phyloP scores from a whole-genome alignment of 2,113 vertebrate genomes.

The Coptodon rendalli region DNA sequence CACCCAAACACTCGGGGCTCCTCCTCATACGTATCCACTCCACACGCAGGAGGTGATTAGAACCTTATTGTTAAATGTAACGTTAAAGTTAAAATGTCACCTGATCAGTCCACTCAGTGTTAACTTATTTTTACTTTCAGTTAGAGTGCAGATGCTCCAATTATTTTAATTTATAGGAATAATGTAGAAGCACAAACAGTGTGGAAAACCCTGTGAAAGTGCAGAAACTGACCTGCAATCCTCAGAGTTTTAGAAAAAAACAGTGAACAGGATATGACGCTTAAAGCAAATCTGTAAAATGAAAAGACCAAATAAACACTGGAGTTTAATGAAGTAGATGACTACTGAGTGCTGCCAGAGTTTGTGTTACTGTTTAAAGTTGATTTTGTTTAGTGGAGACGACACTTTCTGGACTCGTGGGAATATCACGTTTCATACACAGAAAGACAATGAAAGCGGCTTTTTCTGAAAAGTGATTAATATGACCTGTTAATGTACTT shows the following conservation, averaged over 20 bases:
- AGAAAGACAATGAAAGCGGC: neutral
- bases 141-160: neutral
- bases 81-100: accelerated
- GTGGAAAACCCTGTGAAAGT: neutral
- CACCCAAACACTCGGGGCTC: accelerated
- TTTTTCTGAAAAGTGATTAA: neutral
- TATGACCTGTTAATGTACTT: neutral
- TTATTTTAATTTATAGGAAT: neutral
- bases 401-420: neutral
- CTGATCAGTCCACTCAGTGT: neutral
- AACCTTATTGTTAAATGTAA: accelerated
- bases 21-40: neutral
- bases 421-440: neutral
- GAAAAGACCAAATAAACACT: slow-evolving; percentile 22
- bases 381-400: neutral
- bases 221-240: neutral
- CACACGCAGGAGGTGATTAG: accelerated
- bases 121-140: neutral
- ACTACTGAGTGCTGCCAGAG: slow-evolving; percentile 23
- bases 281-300: neutral
- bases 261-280: neutral
- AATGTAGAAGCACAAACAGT: neutral
- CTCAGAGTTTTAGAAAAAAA: neutral
- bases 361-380: neutral
- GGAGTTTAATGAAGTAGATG: neutral